These are phyloP conservation scores for Petrocephalus sullivani DNA, from an alignment of 2,797 vertebrate genomes.

Conservation along the genomic window DNA sequence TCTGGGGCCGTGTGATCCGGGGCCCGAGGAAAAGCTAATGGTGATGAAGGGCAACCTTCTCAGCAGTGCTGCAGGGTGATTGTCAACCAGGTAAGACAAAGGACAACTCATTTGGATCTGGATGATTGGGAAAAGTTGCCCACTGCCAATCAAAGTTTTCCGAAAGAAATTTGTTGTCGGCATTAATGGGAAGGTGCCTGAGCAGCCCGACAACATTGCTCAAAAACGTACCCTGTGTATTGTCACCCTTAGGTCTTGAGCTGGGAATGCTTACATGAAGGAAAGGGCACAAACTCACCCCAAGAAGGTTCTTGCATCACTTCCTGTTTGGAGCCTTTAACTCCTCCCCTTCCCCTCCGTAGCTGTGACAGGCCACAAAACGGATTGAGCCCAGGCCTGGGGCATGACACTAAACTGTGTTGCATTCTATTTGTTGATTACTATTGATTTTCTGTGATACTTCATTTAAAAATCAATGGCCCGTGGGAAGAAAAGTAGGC, in stretches of 20 bases:
- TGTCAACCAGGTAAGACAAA: not conserved
- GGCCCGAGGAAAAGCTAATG: slow-evolving; percentile 31
- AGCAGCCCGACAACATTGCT: not conserved
- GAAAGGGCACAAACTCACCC: slow-evolving; percentile 29
- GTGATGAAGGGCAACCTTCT: not conserved
- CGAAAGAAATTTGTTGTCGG: not conserved
- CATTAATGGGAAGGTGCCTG: not conserved
- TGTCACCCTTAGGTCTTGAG: not conserved
- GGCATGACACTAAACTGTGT: slow-evolving; percentile 77
- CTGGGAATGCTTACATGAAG: not conserved
- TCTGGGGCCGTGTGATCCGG: slow-evolving; percentile 32
- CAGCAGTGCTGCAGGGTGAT: not conserved
- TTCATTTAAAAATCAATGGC: slow-evolving; percentile 98
- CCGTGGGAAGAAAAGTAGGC: slow-evolving; percentile 74
- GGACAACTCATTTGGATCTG: not conserved
- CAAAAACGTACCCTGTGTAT: not conserved
- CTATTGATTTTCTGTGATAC: slow-evolving; percentile 98
- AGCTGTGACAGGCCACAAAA: slow-evolving; percentile 84
- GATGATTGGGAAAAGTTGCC: not conserved
- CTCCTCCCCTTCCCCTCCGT: slow-evolving; percentile 48
- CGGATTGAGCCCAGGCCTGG: slow-evolving; percentile 75
- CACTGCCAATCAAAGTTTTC: not conserved
- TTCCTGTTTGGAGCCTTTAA: slow-evolving; percentile 67
- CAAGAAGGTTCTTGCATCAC: slow-evolving; percentile 52
- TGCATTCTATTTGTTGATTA: slow-evolving; percentile 98